Conservation (phyloP, 2,888 invertebrate species). For the Diachrysia chrysitis region DNA sequence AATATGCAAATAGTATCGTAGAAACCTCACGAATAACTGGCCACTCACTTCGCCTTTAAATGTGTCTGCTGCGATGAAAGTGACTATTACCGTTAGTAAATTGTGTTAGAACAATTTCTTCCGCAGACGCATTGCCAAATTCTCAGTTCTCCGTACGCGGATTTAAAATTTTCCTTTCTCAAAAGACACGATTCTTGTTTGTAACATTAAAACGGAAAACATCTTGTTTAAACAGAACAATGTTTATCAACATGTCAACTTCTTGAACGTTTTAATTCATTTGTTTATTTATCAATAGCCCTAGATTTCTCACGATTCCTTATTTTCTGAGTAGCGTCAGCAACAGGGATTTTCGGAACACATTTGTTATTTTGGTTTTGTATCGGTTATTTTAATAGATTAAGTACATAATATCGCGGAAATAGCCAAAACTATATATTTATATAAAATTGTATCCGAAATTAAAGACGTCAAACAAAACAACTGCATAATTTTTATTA, state of each 20-base stretch:
- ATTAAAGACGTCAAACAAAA: constrained; percentile 39
- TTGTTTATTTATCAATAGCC: constrained; percentile 76
- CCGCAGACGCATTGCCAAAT: constrained; percentile 75
- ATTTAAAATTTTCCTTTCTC: constrained; percentile 58
- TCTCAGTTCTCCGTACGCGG: constrained; percentile 56
- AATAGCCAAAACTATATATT: background rate
- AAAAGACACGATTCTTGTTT: constrained; percentile 60
- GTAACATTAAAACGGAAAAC: constrained; percentile 69
- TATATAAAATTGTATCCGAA: constrained; percentile 24
- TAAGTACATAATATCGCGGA: background rate
- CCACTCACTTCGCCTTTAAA: constrained; percentile 88
- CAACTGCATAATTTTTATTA: constrained; percentile 37
- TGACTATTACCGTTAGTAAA: constrained; percentile 87
- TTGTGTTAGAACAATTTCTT: constrained; percentile 85
- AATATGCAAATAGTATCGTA: constrained; percentile 90
- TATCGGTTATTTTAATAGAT: constrained; percentile 13
- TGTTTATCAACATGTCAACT: constrained; percentile 78
- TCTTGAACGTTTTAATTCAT: constrained; percentile 69
- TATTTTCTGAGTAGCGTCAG: constrained; percentile 43
- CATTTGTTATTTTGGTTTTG: constrained; percentile 11
- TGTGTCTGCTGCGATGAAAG: constrained; percentile 88
- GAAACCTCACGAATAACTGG: constrained; percentile 89
- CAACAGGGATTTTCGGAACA: constrained; percentile 9
- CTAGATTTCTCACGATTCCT: constrained; percentile 72
- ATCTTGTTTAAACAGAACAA: constrained; percentile 71